A percentile compares a stretch with the other conserved stretches of the same genome.
Conservation (phyloP, 2,797 vertebrate species). For the Argyrosomus regius region DNA sequence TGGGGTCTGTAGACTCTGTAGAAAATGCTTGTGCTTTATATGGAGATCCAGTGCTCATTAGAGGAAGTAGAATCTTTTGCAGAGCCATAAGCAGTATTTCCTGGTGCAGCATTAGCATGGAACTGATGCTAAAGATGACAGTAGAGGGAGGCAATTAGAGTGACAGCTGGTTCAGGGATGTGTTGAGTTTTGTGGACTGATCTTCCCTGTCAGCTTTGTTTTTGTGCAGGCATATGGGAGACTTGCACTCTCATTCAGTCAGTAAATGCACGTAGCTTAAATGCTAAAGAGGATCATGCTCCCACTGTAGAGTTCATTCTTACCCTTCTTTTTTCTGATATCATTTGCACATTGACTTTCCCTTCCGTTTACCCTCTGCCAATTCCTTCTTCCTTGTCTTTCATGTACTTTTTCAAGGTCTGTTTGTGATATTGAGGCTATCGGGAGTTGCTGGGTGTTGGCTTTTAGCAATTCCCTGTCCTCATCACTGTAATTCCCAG, state of each 20-base stretch:
- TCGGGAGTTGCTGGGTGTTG: conserved; percentile 21
- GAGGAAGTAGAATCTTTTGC: conserved; percentile 45
- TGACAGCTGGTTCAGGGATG: conserved; percentile 70
- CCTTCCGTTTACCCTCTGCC: conserved; percentile 28
- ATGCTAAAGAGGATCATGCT: conserved; percentile 66
- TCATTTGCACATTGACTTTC: conserved; percentile 39
- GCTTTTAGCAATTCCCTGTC: conserved; percentile 56
- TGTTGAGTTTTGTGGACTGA: conserved; percentile 65
- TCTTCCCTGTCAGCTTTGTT: conserved; percentile 69
- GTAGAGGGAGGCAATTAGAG: conserved; percentile 77
- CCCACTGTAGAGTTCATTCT: conserved; percentile 26
- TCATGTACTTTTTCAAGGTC: conserved; percentile 47
- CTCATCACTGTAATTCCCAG: conserved; percentile 40
- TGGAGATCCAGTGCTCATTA: conserved; percentile 78
- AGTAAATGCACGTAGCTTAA: conserved; percentile 50
- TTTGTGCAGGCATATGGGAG: conserved; percentile 39
- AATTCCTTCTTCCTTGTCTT: conserved; percentile 33
- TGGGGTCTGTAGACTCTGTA: conserved; percentile 42
- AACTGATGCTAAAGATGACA: conserved; percentile 71
- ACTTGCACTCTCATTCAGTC: conserved; percentile 42
- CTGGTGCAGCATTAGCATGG: conserved; percentile 70
- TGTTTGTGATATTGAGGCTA: conserved; percentile 48
- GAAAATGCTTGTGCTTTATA: conserved; percentile 37
- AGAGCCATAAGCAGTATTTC: conserved; percentile 56
- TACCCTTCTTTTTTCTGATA: conserved; percentile 3